These are phyloP conservation scores for Clupea harengus DNA, from an alignment of 2,113 vertebrate species.

Conservation along the genomic window DNA sequence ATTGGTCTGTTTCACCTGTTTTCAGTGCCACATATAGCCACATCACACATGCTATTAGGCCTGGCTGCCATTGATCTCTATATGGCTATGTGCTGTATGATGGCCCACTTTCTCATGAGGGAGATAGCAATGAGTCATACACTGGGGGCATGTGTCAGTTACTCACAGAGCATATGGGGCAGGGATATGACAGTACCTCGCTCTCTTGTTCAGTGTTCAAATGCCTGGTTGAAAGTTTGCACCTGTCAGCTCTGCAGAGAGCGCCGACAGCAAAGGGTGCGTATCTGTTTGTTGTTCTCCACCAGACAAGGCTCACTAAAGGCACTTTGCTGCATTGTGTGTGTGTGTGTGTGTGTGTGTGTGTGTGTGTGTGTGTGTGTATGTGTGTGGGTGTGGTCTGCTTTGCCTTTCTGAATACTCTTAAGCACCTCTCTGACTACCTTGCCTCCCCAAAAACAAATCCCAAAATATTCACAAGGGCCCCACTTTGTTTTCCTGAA, in stretches of 20 bases:
- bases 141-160: background rate
- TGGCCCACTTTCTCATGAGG: background rate
- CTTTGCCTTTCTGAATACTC: background rate
- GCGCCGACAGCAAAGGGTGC: background rate
- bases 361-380: slow-evolving; percentile 23
- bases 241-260: background rate
- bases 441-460: background rate
- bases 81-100: background rate
- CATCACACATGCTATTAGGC: background rate
- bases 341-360: slow-evolving; percentile 31
- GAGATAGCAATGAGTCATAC: background rate
- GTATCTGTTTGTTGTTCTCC: background rate
- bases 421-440: background rate
- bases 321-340: background rate
- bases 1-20: background rate
- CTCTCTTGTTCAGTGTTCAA: background rate
- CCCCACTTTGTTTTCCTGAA: slow-evolving; percentile 3
- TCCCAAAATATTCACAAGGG: slow-evolving; percentile 8
- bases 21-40: background rate
- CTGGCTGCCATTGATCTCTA: background rate
- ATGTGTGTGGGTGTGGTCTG: background rate
- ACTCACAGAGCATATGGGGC: background rate
- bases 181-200: background rate
- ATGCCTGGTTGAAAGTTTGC: background rate
- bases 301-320: background rate